phyloP scores from a whole-genome alignment of 2,888 invertebrate species.

The Dorcus parallelipipedus region DNA sequence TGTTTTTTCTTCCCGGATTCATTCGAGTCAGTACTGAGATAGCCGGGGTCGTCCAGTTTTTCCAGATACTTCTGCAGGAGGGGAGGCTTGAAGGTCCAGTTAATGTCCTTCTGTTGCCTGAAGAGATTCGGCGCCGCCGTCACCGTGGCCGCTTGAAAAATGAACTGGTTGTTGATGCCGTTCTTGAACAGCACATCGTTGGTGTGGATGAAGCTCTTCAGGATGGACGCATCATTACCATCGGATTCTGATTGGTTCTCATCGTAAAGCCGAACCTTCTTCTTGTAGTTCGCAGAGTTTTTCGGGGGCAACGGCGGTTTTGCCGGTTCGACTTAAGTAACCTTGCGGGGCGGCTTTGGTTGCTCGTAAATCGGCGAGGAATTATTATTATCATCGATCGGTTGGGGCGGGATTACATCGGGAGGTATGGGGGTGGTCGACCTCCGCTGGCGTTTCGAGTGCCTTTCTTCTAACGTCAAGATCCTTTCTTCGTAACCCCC shows the following conservation, averaged over 20 bases:
- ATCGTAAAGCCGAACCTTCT: slow-evolving; percentile 49
- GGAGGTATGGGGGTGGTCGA: slow-evolving; percentile 52
- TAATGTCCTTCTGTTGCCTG: background rate
- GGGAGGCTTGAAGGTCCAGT: slow-evolving; percentile 3
- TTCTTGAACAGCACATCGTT: slow-evolving; percentile 35
- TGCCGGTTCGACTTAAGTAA: slow-evolving; percentile 39
- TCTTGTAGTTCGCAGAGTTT: slow-evolving; percentile 56
- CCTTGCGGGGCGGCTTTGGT: slow-evolving; percentile 58
- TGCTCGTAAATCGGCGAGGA: slow-evolving; percentile 55
- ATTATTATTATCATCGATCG: slow-evolving; percentile 44
- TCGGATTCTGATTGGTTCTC: slow-evolving; percentile 40
- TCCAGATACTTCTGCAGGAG: slow-evolving; percentile 10
- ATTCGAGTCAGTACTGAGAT: slow-evolving; percentile 78
- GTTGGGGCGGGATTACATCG: slow-evolving; percentile 62
- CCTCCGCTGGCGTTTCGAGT: slow-evolving; percentile 69
- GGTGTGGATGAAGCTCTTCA: slow-evolving; percentile 28
- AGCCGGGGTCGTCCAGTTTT: slow-evolving; percentile 70
- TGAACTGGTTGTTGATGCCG: slow-evolving; percentile 38
- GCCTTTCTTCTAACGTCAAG: slow-evolving; percentile 69
- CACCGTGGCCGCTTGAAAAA: slow-evolving; percentile 31
- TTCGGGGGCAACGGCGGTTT: slow-evolving; percentile 56
- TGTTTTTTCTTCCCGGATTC: slow-evolving; percentile 52
- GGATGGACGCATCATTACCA: slow-evolving; percentile 18
- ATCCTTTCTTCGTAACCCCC: slow-evolving; percentile 52
- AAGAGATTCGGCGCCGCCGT: slow-evolving; percentile 21